These are phyloP conservation scores for Paradoxurus hermaphroditus DNA, from an alignment of 2,113 vertebrate genomes.

Conservation along the genomic window DNA sequence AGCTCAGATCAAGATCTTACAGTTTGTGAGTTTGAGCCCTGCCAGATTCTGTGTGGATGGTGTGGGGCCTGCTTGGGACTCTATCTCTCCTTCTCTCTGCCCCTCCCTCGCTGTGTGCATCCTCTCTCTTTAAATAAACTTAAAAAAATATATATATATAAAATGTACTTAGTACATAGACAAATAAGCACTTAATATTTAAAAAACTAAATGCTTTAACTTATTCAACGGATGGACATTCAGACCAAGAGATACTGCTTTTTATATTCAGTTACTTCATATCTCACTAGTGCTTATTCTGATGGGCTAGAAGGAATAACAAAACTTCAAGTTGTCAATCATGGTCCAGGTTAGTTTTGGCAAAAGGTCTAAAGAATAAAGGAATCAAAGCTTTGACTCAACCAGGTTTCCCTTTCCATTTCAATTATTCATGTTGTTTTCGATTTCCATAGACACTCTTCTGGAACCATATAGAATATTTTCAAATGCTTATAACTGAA, in stretches of 20 bases:
- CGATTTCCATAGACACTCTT: neutral
- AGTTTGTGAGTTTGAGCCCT: too few relatives aligned
- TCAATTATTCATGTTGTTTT: neutral
- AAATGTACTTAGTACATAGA: neutral
- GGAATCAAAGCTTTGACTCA: neutral
- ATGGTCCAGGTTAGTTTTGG: neutral
- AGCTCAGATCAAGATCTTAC: too few relatives aligned
- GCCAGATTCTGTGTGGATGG: too few relatives aligned
- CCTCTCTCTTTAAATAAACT: too few relatives aligned
- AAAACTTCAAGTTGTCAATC: neutral
- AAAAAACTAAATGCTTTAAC: constrained; percentile 35
- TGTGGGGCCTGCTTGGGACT: too few relatives aligned
- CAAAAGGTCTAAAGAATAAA: neutral
- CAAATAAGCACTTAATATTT: neutral
- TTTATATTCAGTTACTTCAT: neutral
- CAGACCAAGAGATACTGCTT: neutral
- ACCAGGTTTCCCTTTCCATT: neutral
- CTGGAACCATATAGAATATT: neutral
- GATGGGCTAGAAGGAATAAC: neutral
- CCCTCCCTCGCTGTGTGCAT: too few relatives aligned
- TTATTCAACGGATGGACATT: neutral
- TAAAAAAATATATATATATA: neutral
- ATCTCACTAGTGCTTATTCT: neutral
- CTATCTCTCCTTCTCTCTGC: too few relatives aligned
- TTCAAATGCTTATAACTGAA: neutral